A percentile compares a stretch with the other conserved stretches of the same genome.
Conservation (phyloP, 2,797 vertebrate genomes). For the Helostoma temminkii region DNA sequence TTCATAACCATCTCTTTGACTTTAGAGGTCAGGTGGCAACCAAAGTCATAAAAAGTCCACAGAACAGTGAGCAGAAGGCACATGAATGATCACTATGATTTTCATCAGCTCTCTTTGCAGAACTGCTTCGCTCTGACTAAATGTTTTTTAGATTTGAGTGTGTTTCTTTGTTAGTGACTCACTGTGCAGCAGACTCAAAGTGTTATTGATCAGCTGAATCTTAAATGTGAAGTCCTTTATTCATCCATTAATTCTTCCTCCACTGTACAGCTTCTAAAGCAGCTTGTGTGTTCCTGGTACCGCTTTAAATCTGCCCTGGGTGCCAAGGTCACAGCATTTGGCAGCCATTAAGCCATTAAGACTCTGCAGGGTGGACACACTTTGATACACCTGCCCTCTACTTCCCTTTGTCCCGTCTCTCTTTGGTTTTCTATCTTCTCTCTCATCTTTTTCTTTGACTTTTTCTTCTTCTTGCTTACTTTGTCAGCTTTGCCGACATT, state of each 20-base stretch:
- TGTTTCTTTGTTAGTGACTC: slow-evolving; percentile 13
- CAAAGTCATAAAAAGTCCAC: not conserved
- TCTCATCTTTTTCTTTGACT: not conserved
- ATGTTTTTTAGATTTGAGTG: not conserved
- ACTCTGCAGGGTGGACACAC: slow-evolving; percentile 47
- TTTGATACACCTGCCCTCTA: slow-evolving; percentile 35
- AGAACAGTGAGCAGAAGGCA: not conserved
- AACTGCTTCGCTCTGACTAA: not conserved
- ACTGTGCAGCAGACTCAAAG: slow-evolving; percentile 11
- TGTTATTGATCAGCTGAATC: slow-evolving; percentile 39
- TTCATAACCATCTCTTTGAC: no score
- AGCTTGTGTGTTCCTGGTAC: slow-evolving; percentile 74
- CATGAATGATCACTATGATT: no score
- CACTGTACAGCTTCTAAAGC: slow-evolving; percentile 62
- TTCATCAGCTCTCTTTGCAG: not conserved
- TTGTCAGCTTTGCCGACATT: slow-evolving; percentile 9
- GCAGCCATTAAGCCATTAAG: slow-evolving; percentile 76
- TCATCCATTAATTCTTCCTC: slow-evolving; percentile 46
- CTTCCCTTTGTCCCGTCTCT: slow-evolving; percentile 4
- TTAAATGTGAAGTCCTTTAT: slow-evolving; percentile 24
- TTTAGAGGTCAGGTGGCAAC: no score
- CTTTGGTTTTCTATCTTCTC: slow-evolving; percentile 4
- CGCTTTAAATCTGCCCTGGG: slow-evolving; percentile 64
- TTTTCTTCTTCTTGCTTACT: not conserved
- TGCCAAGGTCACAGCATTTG: slow-evolving; percentile 72